These are phyloP conservation scores for Formicarius rufipectus DNA, from an alignment of 2,113 vertebrate genomes.

Conservation along the genomic window DNA sequence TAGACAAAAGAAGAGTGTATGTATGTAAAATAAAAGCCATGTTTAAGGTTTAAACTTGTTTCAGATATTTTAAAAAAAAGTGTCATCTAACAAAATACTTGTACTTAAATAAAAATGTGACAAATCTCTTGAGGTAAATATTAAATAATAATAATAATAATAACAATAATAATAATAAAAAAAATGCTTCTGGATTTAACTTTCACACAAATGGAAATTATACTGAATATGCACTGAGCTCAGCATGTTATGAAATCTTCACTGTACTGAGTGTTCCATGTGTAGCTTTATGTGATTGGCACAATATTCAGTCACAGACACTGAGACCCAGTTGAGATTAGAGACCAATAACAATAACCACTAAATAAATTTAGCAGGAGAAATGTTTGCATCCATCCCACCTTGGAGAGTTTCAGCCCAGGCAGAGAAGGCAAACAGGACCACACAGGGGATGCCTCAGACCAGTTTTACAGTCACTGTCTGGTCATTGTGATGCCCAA, in stretches of 20 bases:
- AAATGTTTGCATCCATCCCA: neutral
- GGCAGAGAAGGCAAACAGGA: neutral
- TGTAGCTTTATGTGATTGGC: neutral
- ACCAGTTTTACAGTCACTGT: neutral
- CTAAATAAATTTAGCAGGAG: neutral
- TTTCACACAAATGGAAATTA: neutral
- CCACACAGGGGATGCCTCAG: neutral
- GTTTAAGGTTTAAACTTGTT: neutral
- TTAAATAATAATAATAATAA: neutral
- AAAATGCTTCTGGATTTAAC: neutral
- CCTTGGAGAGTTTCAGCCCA: neutral
- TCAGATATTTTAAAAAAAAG: neutral
- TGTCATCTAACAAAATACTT: neutral
- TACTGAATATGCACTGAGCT: neutral
- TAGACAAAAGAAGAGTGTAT: neutral
- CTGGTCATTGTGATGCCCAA: neutral
- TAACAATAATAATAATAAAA: neutral
- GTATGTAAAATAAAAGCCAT: neutral
- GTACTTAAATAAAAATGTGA: neutral
- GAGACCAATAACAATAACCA: neutral
- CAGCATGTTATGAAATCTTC: neutral
- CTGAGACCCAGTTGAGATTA: neutral
- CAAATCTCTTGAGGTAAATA: neutral
- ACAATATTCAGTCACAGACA: neutral
- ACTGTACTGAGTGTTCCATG: neutral